Evolutionary conservation across 2,797 vertebrate genomes (phyloP), one percentile per base, ranked within the genome.

Genomic region (Cossypha niveicapilla): DNA sequence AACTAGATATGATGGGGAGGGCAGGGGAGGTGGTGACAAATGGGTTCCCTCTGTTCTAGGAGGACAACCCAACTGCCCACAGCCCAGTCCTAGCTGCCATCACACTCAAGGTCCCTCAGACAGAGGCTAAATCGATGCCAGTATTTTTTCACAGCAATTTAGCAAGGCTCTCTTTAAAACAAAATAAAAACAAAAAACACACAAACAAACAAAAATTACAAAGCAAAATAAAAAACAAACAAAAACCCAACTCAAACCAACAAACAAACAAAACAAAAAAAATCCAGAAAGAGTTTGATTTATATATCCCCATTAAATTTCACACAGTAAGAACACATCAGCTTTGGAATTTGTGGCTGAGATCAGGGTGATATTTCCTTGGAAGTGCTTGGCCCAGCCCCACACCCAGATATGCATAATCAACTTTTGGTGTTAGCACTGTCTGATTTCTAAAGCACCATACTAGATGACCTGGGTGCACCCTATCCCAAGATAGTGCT

Each of bases 101-200:
- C 24, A 53, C 3, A 10, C 5, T 57, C 37, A 61, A 58, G 12
- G 14, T 54, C 24, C n/a, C 30, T 28, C 19, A 63, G 25, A 47
- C 5, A 32, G 24, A 50, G 22, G 6, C 3, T 57, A 42, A 72
- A 72, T 11, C 5, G 18, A 44, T 68, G 23, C 10, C 25, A 22
- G 9, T 48, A 34, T 34, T 3, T 70, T 56, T 54, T 60, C 3
- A 1, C 13, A 45, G 9, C 7, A 3, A n/a, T 77, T 75, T 60
- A 3, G 21, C 39, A 58, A 41, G 21, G 3, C 35, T 35, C 9
- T 35, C 35, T 35, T 35, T 35, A 35, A 35, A 35, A 35, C n/a
- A 1, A 3, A 42, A 1, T n/a, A n/a, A n/a, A 54, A 18, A 27
- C 7, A 25, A 7, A 1, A 11, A 1, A 3, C 2, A 9, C 63